Evolutionary conservation across 2,888 invertebrate species (phyloP).

Genomic region (Tryphoninae sp.): DNA sequence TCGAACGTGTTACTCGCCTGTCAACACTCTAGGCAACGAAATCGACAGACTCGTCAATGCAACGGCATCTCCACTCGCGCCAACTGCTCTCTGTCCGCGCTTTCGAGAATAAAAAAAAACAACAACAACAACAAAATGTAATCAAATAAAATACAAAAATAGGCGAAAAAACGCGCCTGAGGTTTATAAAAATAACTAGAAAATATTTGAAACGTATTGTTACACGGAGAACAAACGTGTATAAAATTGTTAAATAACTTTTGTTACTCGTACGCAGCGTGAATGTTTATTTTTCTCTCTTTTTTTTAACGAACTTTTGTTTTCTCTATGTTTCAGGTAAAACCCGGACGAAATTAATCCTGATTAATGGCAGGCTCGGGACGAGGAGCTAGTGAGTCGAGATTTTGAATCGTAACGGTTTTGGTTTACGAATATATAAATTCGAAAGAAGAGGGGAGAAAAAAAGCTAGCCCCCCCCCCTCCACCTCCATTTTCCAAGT

Average conservation of each 20-base stretch:
- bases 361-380: too few species aligned
- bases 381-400: too few species aligned
- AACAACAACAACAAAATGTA: not conserved
- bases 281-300: not conserved
- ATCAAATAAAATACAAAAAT: conserved; percentile 12
- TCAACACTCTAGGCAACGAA: conserved; percentile 44
- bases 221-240: too few species aligned
- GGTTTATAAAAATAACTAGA: not conserved
- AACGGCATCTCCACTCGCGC: conserved; percentile 1
- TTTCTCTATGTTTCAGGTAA: conserved; percentile 51
- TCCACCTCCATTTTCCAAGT: not conserved
- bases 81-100: conserved; percentile 20
- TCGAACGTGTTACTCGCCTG: conserved; percentile 56
- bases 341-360: not conserved
- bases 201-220: not conserved
- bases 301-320: conserved; percentile 9
- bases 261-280: not conserved
- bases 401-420: too few species aligned
- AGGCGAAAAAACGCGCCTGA: not conserved
- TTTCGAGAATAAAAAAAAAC: conserved; percentile 8
- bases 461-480: not conserved
- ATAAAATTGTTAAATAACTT: too few species aligned
- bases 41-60: conserved; percentile 32
- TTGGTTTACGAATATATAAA: too few species aligned
- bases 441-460: not conserved